Percentiles rank a stretch among this genome's conserved stretches.
Conservation (phyloP, 2,888 invertebrate species). For the Drosophila cracens region DNA sequence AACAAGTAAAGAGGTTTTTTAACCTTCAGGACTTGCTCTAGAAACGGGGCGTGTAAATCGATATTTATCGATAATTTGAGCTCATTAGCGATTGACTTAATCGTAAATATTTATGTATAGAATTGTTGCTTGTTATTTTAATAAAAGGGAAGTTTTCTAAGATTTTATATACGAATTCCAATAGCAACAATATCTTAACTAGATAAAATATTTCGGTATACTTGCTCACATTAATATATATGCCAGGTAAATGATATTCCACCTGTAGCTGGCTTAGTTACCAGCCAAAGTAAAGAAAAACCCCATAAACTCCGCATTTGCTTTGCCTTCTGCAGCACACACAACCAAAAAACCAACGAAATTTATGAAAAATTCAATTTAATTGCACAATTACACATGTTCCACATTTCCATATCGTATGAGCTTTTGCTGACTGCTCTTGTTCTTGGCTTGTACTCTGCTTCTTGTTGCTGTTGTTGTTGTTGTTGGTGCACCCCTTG, state of each 20-base stretch:
- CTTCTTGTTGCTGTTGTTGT: constrained; percentile 31
- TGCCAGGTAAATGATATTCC: constrained; percentile 51
- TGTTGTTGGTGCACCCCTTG: constrained; percentile 71
- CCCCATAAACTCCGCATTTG: constrained; percentile 42
- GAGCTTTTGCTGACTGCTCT: constrained; percentile 26
- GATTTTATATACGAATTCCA: background rate
- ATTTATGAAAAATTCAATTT: constrained; percentile 85
- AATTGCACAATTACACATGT: constrained; percentile 84
- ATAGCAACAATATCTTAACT: background rate
- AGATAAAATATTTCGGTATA: background rate
- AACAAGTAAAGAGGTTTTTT: background rate
- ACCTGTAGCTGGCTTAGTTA: constrained; percentile 48
- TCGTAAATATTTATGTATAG: background rate
- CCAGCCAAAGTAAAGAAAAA: constrained; percentile 11
- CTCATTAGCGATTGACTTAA: background rate
- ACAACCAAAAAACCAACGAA: constrained; percentile 42
- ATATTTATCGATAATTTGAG: background rate
- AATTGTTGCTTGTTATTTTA: background rate
- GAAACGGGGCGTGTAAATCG: background rate
- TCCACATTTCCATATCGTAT: constrained; percentile 66
- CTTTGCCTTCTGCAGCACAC: constrained; percentile 35
- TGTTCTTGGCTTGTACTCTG: constrained; percentile 29
- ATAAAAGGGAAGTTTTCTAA: background rate
- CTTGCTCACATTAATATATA: background rate
- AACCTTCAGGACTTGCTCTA: background rate